phyloP scores from a whole-genome alignment of 2,888 invertebrate genomes.

The Dynastes grantii region DNA sequence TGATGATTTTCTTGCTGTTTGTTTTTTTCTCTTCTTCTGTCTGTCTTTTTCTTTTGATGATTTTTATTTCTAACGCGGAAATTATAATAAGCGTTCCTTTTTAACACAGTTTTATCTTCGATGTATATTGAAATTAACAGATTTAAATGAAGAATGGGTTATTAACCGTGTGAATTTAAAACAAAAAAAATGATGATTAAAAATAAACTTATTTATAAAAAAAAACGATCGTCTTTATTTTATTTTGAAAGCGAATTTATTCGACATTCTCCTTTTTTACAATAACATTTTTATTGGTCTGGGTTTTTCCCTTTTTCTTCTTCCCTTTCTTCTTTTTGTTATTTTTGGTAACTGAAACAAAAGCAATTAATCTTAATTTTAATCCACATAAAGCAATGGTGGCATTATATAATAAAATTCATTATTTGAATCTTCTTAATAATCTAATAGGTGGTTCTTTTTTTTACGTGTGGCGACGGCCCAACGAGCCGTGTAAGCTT shows the following conservation, averaged over 20 bases:
- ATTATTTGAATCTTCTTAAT: no score
- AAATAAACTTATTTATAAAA: conserved; percentile 51
- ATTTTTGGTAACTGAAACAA: neutral
- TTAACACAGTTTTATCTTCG: conserved; percentile 49
- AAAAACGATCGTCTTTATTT: neutral
- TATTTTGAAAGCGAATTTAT: conserved; percentile 30
- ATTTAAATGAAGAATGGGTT: conserved; percentile 51
- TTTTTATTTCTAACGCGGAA: conserved; percentile 12
- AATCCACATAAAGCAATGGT: no score
- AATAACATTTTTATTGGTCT: neutral
- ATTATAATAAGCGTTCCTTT: conserved; percentile 30
- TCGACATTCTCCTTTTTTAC: conserved; percentile 11
- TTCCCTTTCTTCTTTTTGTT: conserved; percentile 13
- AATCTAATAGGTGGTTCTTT: no score
- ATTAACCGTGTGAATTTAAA: conserved; percentile 53
- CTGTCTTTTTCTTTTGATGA: neutral
- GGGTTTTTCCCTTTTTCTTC: neutral
- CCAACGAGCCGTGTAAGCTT: no score
- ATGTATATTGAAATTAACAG: conserved; percentile 53
- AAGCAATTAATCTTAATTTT: neutral
- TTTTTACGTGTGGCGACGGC: no score
- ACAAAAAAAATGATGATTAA: conserved; percentile 37
- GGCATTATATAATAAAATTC: no score
- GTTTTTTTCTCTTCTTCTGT: conserved; percentile 14
- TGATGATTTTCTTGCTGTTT: conserved; percentile 43